Percentiles rank a stretch among this genome's conserved stretches.
Evolutionary conservation across 2,113 vertebrate species (phyloP).

Genomic region (Tenrec ecaudatus): DNA sequence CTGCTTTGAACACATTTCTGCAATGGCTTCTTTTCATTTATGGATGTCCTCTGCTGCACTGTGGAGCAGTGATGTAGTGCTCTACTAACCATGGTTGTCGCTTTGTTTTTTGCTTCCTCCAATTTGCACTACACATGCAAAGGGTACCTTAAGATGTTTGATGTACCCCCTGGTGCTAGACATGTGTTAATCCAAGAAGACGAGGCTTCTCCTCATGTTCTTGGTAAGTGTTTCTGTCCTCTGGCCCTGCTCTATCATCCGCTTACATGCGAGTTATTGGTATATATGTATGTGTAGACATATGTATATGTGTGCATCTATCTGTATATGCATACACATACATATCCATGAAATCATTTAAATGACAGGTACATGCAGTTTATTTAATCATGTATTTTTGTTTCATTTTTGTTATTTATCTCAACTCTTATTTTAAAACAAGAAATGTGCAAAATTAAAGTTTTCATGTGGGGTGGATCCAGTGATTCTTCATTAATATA

Average conservation of each 20-base stretch:
- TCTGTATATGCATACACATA: background rate
- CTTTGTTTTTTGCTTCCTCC: constrained; percentile 87
- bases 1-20: constrained; percentile 23
- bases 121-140: constrained; percentile 86
- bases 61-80: constrained; percentile 23
- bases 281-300: background rate
- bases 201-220: constrained; percentile 97
- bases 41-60: constrained; percentile 89
- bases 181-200: constrained; percentile 98
- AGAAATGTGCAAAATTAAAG: constrained; percentile 30
- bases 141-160: constrained; percentile 99
- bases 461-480: background rate
- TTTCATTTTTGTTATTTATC: background rate
- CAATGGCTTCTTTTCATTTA: constrained; percentile 31
- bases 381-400: background rate
- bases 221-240: constrained; percentile 94
- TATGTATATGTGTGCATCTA: background rate
- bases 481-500: background rate
- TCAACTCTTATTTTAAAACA: constrained; percentile 30
- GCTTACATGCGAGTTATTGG: background rate
- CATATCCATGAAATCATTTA: background rate
- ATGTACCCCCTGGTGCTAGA: constrained; percentile 97
- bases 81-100: constrained; percentile 88
- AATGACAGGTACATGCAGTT: background rate
- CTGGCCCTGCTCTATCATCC: constrained; percentile 43